phyloP scores from a whole-genome alignment of 2,113 vertebrate species.

The Apodemus speciosus region DNA sequence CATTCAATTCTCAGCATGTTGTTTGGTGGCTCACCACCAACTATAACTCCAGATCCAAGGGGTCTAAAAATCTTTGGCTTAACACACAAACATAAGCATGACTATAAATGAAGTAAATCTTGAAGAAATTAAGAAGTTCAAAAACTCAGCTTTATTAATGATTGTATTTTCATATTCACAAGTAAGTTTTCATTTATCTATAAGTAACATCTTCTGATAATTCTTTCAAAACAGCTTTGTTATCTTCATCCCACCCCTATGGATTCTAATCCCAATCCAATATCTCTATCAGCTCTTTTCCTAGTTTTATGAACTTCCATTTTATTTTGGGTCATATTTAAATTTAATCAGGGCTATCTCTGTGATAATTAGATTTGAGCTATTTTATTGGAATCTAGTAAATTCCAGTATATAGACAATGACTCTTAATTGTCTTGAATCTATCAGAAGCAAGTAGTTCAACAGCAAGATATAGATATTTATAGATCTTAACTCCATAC shows the following conservation, averaged over 20 bases:
- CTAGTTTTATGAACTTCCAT: neutral
- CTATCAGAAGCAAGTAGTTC: neutral
- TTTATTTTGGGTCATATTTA: neutral
- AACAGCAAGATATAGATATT: neutral
- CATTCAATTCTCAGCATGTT: neutral
- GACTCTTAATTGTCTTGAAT: neutral
- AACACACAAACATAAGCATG: neutral
- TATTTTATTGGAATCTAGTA: neutral
- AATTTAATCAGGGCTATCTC: neutral
- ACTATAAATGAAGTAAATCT: neutral
- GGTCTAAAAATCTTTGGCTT: neutral
- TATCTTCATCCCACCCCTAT: neutral
- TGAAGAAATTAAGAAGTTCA: neutral
- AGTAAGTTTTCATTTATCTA: conserved; percentile 36
- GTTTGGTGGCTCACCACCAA: neutral
- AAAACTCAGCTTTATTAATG: neutral
- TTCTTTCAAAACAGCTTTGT: neutral
- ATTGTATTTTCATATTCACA: neutral
- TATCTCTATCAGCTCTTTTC: neutral
- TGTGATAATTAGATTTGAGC: neutral
- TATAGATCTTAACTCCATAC: neutral
- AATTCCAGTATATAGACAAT: neutral
- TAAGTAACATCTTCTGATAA: neutral
- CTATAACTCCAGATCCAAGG: neutral
- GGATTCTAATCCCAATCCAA: neutral